Percentiles rank a stretch among this genome's conserved stretches.
phyloP scores from a whole-genome alignment of 2,888 invertebrate genomes.

The Eurois occulta region DNA sequence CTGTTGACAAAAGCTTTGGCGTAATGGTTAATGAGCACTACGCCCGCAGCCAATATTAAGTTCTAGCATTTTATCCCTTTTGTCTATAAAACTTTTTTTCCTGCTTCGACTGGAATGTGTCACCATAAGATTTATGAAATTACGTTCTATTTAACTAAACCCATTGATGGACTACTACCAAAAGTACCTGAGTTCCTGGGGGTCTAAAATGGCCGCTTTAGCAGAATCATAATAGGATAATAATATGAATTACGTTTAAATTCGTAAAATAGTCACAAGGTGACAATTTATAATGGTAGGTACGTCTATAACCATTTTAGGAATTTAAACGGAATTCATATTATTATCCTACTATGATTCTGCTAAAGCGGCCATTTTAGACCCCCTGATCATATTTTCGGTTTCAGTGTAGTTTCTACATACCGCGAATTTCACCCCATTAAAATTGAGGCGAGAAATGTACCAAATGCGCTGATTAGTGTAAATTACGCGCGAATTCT shows the following conservation, averaged over 20 bases:
- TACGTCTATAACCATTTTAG: no score
- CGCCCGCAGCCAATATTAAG: background rate
- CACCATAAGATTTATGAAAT: background rate
- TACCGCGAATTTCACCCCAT: constrained; percentile 1
- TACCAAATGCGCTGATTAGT: background rate
- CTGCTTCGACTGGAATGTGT: background rate
- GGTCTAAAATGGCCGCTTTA: no score
- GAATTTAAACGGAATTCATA: no score
- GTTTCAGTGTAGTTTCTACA: constrained; percentile 21
- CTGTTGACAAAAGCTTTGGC: background rate
- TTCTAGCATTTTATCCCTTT: background rate
- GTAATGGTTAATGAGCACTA: background rate
- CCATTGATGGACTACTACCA: background rate
- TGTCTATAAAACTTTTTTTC: background rate
- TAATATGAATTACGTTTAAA: no score
- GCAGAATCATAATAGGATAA: no score
- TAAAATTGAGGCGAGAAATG: constrained; percentile 14
- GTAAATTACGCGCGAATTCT: background rate
- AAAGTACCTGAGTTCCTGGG: background rate
- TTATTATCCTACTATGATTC: no score
- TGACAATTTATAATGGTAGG: no score
- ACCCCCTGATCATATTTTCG: constrained; percentile 44
- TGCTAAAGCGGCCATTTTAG: no score
- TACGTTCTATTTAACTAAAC: background rate
- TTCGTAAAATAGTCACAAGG: no score